A percentile compares a stretch with the other conserved stretches of the same genome.
phyloP scores from a whole-genome alignment of 2,113 vertebrate genomes.

The Syngnathus scovelli region DNA sequence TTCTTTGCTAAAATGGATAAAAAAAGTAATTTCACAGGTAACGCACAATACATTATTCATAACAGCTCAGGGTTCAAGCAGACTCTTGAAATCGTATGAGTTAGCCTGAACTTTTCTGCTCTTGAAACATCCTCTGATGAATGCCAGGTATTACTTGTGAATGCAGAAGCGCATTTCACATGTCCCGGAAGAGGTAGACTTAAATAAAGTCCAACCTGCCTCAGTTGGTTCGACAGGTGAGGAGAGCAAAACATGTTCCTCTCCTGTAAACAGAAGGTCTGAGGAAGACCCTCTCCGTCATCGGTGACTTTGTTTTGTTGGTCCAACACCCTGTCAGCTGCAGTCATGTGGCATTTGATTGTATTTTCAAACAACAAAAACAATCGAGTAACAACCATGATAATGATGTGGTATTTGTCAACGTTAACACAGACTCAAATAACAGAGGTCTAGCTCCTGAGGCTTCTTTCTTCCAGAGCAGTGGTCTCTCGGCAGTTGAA shows the following conservation, averaged over 20 bases:
- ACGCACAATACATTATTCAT: slow-evolving; percentile 11
- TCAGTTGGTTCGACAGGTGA: slow-evolving; percentile 32
- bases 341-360: slow-evolving; percentile 15
- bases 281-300: slow-evolving; percentile 11
- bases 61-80: slow-evolving; percentile 21
- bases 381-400: neutral
- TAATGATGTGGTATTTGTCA: slow-evolving; percentile 12
- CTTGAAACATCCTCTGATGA: neutral
- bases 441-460: slow-evolving; percentile 97
- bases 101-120: slow-evolving; percentile 1
- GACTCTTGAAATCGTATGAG: neutral
- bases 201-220: slow-evolving; percentile 29
- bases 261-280: slow-evolving; percentile 19
- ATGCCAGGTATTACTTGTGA: neutral
- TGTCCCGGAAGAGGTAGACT: slow-evolving; percentile 46
- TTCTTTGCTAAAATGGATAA: slow-evolving; percentile 33
- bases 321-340: slow-evolving; percentile 5
- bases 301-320: slow-evolving; percentile 4
- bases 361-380: slow-evolving; percentile 8
- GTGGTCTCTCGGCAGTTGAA: slow-evolving; percentile 79
- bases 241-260: slow-evolving; percentile 8
- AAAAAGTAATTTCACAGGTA: slow-evolving; percentile 13
- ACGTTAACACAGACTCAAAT: slow-evolving; percentile 79
- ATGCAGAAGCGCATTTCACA: slow-evolving; percentile 23
- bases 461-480: slow-evolving; percentile 86